Evolutionary conservation across 2,797 vertebrate species (phyloP).

Genomic region (Ctenosaura bakeri): DNA sequence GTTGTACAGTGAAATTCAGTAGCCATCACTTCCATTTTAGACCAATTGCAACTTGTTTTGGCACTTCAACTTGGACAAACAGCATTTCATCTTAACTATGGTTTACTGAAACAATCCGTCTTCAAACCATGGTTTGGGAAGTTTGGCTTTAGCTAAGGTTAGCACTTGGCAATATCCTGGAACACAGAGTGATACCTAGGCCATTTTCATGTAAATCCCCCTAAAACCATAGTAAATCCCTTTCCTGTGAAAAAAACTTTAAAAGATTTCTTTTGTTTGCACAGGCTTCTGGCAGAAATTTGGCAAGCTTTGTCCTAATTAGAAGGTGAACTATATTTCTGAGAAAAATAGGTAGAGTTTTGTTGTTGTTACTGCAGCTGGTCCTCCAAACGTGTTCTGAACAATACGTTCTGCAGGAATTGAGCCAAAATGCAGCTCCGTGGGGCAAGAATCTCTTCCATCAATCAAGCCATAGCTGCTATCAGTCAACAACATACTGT

Average conservation of each 20-base stretch:
- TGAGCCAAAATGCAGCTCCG: background rate
- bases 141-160: too few relatives aligned
- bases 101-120: background rate
- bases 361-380: background rate
- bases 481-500: constrained; percentile 18
- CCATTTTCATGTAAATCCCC: too few relatives aligned
- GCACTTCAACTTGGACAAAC: background rate
- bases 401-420: background rate
- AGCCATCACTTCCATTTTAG: background rate
- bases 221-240: too few relatives aligned
- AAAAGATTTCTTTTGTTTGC: too few relatives aligned
- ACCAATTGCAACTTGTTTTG: too few relatives aligned
- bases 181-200: too few relatives aligned
- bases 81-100: background rate
- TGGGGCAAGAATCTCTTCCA: background rate
- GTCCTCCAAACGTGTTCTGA: background rate
- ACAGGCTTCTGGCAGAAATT: too few relatives aligned
- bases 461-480: background rate
- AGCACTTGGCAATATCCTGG: too few relatives aligned
- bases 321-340: too few relatives aligned
- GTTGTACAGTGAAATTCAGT: too few relatives aligned
- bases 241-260: background rate
- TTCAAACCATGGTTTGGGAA: background rate
- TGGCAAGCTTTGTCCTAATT: too few relatives aligned
- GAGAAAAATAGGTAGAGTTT: too few relatives aligned